Conservation (phyloP, 2,888 invertebrate genomes). For the Seira sanloemensis region DNA sequence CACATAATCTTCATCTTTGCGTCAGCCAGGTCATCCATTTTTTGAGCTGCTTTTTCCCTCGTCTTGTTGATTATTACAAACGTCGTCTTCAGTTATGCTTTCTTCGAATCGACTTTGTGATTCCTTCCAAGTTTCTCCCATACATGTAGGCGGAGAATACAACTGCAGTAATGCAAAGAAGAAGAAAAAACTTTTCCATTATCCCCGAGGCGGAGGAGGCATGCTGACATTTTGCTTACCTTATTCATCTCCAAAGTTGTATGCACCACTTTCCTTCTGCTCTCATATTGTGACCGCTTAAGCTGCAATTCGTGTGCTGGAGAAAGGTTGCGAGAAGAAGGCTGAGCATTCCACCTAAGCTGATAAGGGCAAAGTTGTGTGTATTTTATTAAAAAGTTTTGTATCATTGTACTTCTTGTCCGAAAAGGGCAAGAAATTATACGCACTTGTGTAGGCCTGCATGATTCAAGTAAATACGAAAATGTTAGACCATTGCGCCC, state of each 20-base stretch:
- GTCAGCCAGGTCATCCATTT: background rate
- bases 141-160: conserved; percentile 3
- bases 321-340: conserved; percentile 49
- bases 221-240: conserved; percentile 60
- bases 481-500: background rate
- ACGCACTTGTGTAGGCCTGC: background rate
- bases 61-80: conserved; percentile 21
- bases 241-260: conserved; percentile 38
- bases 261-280: conserved; percentile 32
- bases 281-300: conserved; percentile 49
- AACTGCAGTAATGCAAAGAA: conserved; percentile 3
- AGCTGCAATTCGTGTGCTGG: conserved; percentile 2
- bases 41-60: conserved; percentile 9
- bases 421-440: background rate
- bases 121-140: conserved; percentile 36
- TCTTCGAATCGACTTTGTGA: conserved; percentile 31
- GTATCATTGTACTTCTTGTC: background rate
- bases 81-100: background rate
- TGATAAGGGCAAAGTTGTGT: conserved; percentile 5
- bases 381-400: background rate
- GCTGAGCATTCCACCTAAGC: background rate
- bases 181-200: conserved; percentile 61
- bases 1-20: background rate
- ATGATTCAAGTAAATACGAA: background rate
- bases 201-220: conserved; percentile 39